Evolutionary conservation across 2,113 vertebrate genomes (phyloP), one percentile per base, ranked within the genome.

Genomic region (Bos taurus): DNA sequence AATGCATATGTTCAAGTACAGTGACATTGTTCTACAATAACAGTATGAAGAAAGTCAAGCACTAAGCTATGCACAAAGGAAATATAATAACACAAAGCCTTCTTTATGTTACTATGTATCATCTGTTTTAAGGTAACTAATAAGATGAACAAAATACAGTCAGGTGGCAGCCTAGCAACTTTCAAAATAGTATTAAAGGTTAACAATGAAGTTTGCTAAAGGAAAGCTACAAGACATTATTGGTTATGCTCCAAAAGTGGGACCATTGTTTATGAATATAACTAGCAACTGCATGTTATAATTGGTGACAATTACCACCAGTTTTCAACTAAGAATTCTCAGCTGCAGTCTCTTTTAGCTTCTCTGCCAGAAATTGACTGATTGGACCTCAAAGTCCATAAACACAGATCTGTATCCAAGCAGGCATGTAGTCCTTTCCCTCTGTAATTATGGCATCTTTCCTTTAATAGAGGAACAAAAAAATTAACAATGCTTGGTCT

Each of bases 281-380:
- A 89, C 43, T 84, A 48, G n/a, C 50, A 90, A 71, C 77, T 80
- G 23, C 30, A 40, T 36, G 30, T 62, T n/a, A 57, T 80, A 91
- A 95, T 96, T 96, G 87, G 9, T 71, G 52, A 95, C 48, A 95
- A 84, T 89, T 82, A 54, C 33, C 33, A 83, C 59, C 85, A 71
- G 48, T 94, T 94, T 91, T 80, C 36, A 86, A 67, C 43, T 92
- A 85, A 95, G 95, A 90, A 91, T 97, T 80, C 74, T 96, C 50
- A 43, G 60, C 78, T 96, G 83, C 8, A 93, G 56, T 60, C 78
- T 59, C 74, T 59, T 87, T 62, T 83, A 89, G 19, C 9, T 77
- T 93, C 46, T 89, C 28, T 91, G 33, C 33, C 60, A 94, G 83
- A 94, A 95, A 88, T 1, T 3, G 21, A 71, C 48, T 87, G 62